Base-by-base conservation (phyloP, 2,888 invertebrate species). In the Acanthopleura granulata region DNA sequence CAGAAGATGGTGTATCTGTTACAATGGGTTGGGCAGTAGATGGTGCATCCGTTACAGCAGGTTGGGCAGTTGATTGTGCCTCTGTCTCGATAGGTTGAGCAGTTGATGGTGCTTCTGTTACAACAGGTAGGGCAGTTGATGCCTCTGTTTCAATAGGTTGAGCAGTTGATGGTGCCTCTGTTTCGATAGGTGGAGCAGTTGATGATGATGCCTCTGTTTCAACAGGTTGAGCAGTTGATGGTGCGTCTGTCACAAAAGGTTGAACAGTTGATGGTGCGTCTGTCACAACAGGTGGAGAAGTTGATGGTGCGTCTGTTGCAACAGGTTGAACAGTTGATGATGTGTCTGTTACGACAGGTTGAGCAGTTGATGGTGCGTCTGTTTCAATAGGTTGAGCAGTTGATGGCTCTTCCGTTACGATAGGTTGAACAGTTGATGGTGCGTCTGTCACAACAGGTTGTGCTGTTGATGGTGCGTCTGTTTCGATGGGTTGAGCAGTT, bases 181-280 rank as follows among this genome's bases (percentile, higher is more conserved):
- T 57, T n/a, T 4, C 57, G 6, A 22, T 12, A 57, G 57, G 57
- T 57, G 3, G 57, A 57, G 22, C 57, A 57, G 57, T 57, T 6
- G 57, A 57, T 57, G 57, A 57, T 57, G 57, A 12, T 18, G 1
- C 57, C 3, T 57, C 57, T n/a, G 57, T 57, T 57, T 18, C 57
- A n/a, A n/a, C 57, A 57, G 57, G 57, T 57, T 57, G n/a, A 57
- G 22, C 57, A 57, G 57, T 57, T 6, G 57, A 57, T 57, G 18
- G 57, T 4, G 3, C 57, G 1, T 57, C 57, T n/a, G 57, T 57
- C 12, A 22, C 57, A n/a, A n/a, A 4, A 57, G 57, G 57, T 12
- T 57, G n/a, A 57, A 57, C 40, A 3, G 40, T 3, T 40, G 40
- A 40, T 9, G 40, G 40, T 40, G 4, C 40, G 3, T 40, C 40